Base-by-base conservation (phyloP, 2,888 invertebrate species). In the Athrips mouffetella region DNA sequence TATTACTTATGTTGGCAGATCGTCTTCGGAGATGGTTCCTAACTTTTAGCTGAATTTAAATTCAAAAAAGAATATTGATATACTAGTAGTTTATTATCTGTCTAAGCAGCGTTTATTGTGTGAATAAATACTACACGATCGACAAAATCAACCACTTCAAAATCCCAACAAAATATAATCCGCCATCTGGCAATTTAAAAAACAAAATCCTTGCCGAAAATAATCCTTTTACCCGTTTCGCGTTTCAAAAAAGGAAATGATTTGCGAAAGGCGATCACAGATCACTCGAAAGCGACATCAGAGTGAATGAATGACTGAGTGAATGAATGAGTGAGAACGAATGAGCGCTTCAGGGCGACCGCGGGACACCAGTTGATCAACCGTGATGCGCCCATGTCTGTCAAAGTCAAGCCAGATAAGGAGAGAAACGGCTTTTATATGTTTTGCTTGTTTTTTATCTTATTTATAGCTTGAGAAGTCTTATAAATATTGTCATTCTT, bases 361-460 rank as follows among this genome's bases (percentile, higher is more conserved):
- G 65, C 70, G 79, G 80, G 80, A 82, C 87, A 85, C 86, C 82
- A 84, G 86, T 87, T 87, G 87, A 86, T 85, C 86, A 76, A 67
- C 71, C 75, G 72, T 82, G 84, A 86, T 80, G 85, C 75, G 74
- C 72, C 68, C 67, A 63, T 77, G 83, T 83, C 80, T 72, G 76
- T 87, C 86, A 85, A 80, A 73, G 76, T 77, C 74, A 71, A 64
- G 52, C 52, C 59, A 58, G 52, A 58, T 61, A 69, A 72, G 65
- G 35, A 47, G 59, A 77, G 85, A 81, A 62, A 55, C 52, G 60
- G 70, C 59, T 62, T 62, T 53, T 58, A 55, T 51, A 48, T 54
- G 56, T 50, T 62, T 57, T 49, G 23, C 23, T 1, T 6, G 8
- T 25, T 39, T 7, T n/a, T 21, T 37, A 18, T 18, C 37, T 20